phyloP scores from a whole-genome alignment of 1,140 invertebrate genomes.

The Episyrphus balteatus region DNA sequence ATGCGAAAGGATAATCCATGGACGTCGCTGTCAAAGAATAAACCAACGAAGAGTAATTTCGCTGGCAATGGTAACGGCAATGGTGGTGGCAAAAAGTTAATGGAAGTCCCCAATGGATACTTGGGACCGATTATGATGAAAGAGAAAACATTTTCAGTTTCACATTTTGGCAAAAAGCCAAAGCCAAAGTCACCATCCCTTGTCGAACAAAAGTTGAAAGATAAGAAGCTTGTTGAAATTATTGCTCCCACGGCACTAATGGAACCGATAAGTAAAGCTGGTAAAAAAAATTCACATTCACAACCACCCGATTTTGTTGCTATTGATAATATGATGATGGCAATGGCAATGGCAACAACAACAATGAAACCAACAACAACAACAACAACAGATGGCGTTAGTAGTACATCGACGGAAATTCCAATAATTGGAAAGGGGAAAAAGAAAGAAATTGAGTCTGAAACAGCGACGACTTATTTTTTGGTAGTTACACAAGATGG shows the following conservation, averaged over 20 bases:
- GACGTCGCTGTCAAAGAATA: neutral
- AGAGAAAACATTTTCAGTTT: constrained; percentile 23
- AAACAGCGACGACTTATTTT: no score
- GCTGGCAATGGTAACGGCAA: no score
- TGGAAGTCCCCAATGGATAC: constrained; percentile 20
- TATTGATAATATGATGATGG: neutral
- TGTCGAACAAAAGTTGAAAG: constrained; percentile 17
- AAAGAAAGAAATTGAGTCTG: no score
- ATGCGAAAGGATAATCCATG: no score
- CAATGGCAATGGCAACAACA: neutral
- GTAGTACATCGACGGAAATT: neutral
- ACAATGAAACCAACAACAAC: constrained; percentile 2
- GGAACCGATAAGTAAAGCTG: constrained; percentile 4
- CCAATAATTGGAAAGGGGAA: no score
- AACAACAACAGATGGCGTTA: neutral
- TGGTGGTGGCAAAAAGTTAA: neutral
- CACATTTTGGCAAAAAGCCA: constrained; percentile 19
- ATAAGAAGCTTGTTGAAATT: constrained; percentile 27
- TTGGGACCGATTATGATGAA: constrained; percentile 32
- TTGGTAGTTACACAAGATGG: no score
- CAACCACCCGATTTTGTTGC: no score
- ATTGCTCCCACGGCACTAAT: constrained; percentile 22
- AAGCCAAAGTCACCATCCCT: constrained; percentile 4
- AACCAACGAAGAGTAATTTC: neutral
- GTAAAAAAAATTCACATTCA: neutral